Conservation (phyloP, 1,140 invertebrate genomes). For the Cyclargus thomasi region DNA sequence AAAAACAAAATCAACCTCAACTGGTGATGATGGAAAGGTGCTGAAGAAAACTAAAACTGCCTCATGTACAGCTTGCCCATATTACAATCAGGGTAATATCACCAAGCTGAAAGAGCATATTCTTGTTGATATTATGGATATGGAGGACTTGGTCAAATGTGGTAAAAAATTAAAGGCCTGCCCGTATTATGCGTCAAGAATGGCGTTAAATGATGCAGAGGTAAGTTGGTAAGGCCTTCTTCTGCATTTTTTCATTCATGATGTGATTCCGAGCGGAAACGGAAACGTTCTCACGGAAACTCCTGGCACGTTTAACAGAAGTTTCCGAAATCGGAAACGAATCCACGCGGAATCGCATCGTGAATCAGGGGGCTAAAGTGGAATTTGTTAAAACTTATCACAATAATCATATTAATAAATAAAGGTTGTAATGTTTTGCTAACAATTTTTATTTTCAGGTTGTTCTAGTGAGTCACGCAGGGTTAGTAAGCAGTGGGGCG, state of each 20-base stretch:
- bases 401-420: too few relatives aligned
- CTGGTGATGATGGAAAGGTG: slow-evolving; percentile 78
- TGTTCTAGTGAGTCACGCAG: slow-evolving; percentile 90
- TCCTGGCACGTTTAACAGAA: too few relatives aligned
- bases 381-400: too few relatives aligned
- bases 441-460: slow-evolving; percentile 60
- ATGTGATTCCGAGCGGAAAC: too few relatives aligned
- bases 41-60: slow-evolving; percentile 78
- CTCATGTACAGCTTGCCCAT: slow-evolving; percentile 79
- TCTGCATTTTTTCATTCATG: too few relatives aligned
- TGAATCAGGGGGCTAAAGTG: too few relatives aligned
- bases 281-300: too few relatives aligned
- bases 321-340: too few relatives aligned
- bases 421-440: neutral
- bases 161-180: slow-evolving; percentile 86
- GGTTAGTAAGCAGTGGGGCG: slow-evolving; percentile 90
- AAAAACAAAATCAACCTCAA: slow-evolving; percentile 76
- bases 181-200: slow-evolving; percentile 92
- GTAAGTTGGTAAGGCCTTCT: slow-evolving; percentile 43
- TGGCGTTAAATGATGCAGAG: slow-evolving; percentile 87
- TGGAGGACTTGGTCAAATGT: slow-evolving; percentile 88
- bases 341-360: too few relatives aligned
- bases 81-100: slow-evolving; percentile 80
- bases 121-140: slow-evolving; percentile 85
- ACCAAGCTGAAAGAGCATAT: slow-evolving; percentile 80